Evolutionary conservation across 2,113 vertebrate genomes (phyloP).

Genomic region (Lepisosteus oculatus): DNA sequence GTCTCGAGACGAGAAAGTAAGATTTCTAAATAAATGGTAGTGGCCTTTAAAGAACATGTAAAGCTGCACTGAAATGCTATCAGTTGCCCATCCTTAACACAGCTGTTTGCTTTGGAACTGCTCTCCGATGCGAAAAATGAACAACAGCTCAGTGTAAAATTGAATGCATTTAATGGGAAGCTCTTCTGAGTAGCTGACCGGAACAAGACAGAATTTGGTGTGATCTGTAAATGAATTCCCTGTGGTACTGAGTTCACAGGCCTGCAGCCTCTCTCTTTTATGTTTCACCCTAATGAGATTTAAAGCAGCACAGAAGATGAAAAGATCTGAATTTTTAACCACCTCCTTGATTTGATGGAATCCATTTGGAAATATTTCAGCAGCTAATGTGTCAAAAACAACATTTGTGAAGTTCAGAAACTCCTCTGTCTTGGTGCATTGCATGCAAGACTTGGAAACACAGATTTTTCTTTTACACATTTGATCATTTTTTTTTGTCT

Average conservation of each 20-base stretch:
- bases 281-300: conserved; percentile 61
- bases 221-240: conserved; percentile 49
- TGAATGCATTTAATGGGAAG: conserved; percentile 43
- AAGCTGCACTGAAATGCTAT: too few species aligned
- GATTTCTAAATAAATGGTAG: too few species aligned
- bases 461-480: too few species aligned
- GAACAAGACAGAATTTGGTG: conserved; percentile 13
- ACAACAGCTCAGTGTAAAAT: conserved; percentile 32
- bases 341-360: conserved; percentile 39
- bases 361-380: conserved; percentile 38
- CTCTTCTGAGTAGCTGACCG: not conserved
- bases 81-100: not conserved
- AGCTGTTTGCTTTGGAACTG: not conserved
- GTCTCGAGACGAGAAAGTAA: too few species aligned
- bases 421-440: too few species aligned
- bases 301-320: conserved; percentile 52
- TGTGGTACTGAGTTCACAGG: conserved; percentile 49
- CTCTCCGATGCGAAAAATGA: conserved; percentile 22
- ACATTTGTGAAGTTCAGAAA: not conserved
- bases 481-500: too few species aligned
- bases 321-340: conserved; percentile 49
- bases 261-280: conserved; percentile 52
- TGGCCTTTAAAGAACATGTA: too few species aligned
- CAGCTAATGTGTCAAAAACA: conserved; percentile 34
- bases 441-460: too few species aligned